Percentiles rank a stretch among this genome's conserved stretches.
phyloP scores from a whole-genome alignment of 2,797 vertebrate genomes.

The Echeneis naucrates region DNA sequence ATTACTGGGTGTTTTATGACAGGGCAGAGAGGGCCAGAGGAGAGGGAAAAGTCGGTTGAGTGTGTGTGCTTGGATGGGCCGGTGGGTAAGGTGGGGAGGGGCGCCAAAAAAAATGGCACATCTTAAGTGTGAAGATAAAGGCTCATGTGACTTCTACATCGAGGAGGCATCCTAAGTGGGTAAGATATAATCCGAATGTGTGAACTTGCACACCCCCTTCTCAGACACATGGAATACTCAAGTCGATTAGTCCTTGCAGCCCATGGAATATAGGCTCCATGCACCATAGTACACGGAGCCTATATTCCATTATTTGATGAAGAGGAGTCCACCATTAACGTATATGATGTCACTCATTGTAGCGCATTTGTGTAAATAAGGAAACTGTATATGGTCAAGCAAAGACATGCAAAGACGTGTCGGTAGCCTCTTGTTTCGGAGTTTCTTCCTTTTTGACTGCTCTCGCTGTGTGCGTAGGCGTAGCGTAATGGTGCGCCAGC shows the following conservation, averaged over 20 bases:
- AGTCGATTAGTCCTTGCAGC: slow-evolving; percentile 13
- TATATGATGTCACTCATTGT: background rate
- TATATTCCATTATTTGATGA: slow-evolving; percentile 58
- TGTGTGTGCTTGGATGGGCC: slow-evolving; percentile 2
- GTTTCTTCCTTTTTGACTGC: slow-evolving; percentile 60
- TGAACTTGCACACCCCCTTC: background rate
- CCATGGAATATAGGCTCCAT: too few relatives aligned
- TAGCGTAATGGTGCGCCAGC: slow-evolving; percentile 60
- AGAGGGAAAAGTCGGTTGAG: slow-evolving; percentile 6
- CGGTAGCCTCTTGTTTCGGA: slow-evolving; percentile 50
- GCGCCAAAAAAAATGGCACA: background rate
- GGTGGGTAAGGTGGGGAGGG: background rate
- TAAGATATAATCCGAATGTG: background rate
- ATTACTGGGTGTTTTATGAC: slow-evolving; percentile 65
- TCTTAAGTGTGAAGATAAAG: background rate
- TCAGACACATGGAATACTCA: background rate
- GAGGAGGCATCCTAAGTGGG: slow-evolving; percentile 10
- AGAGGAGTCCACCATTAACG: slow-evolving; percentile 33
- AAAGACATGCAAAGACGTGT: slow-evolving; percentile 28
- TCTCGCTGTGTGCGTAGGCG: slow-evolving; percentile 71
- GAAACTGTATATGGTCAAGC: background rate
- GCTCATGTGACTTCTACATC: background rate
- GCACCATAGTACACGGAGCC: slow-evolving; percentile 16
- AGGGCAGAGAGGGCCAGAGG: slow-evolving; percentile 17
- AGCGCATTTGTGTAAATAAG: slow-evolving; percentile 1